Evolutionary conservation across 2,888 invertebrate species (phyloP), one percentile per base, ranked within the genome.

Genomic region (Chrysina gloriosa): DNA sequence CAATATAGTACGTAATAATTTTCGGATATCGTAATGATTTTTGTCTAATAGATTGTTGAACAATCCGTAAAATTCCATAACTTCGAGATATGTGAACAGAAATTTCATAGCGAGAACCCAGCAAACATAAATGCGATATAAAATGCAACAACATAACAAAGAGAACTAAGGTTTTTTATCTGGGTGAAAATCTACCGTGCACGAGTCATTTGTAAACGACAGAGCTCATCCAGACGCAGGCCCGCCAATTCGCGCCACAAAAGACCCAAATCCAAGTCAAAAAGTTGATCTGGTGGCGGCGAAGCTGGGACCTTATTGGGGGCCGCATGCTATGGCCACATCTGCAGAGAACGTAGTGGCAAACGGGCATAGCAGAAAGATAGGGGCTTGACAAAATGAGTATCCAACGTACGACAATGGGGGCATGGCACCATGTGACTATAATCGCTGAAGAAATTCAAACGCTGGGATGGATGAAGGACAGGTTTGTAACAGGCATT

Each of bases 381-480:
- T 80, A 97, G 86, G 63, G 95, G 93, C 86, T 96, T 96, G 76
- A 97, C 95, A 86, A 97, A 97, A 86, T 98, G 97, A 66, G 93
- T 93, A 85, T 97, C 97, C 77, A 92, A 88, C 63, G 91, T 89
- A 78, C 92, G 90, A 87, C 97, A 98, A 83, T 93, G 93, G 34
- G 95, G 95, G 84, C 98, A 98, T 75, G 93, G 90, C 80, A 95
- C 90, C 78, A 92, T 90, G 82, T 94, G 95, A 81, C 95, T 95
- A 87, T 97, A 97, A 85, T 97, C 96, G 78, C 96, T 96, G 88
- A 94, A 98, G 88, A 90, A 94, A 85, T 93, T 94, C 76, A 96
- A 86, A 80, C 92, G 90, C 83, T 93, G 93, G 80, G 92, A 92
- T 9, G 95, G 93, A 83, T 93, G 92, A 77, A 96, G 89, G 71